Evolutionary conservation across 2,797 vertebrate genomes (phyloP), one percentile per base, ranked within the genome.

Genomic region (Tarsius wallacei): DNA sequence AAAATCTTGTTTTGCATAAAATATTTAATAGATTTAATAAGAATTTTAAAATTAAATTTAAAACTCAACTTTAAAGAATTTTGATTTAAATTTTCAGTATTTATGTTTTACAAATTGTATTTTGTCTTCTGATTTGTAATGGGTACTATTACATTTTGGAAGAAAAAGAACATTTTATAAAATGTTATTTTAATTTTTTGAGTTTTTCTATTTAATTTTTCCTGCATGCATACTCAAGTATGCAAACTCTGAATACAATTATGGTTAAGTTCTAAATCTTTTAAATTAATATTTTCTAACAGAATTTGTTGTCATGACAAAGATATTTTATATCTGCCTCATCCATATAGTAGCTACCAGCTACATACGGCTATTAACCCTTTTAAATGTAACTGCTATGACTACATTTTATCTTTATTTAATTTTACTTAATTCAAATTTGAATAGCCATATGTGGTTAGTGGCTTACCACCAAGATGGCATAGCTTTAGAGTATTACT

Each of bases 211-310:
- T 85, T 83, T 82, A 70, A 61, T 57, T 73, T 74, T 74, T 73
- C 19, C 63, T 63, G 10, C 89, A 42, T 85, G 4, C 33, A 81
- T 64, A 61, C 73, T n/a, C 91, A 93, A 57, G 82, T 68, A 77
- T 36, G 10, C 51, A 53, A 91, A 82, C 11, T 53, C 7, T 49
- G 28, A 91, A 81, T 63, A 51, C 19, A 92, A 74, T 86, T 74
- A 64, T 86, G 22, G 76, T 94, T 86, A 82, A 77, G 71, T 90
- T 87, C 14, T 64, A 77, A 77, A 87, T 77, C 26, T n/a, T 94
- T 83, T 83, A 59, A 10, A 87, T 51, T 9, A 90, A 31, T 36
- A 7, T 31, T 83, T 90, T 59, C 28, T 31, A 82, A 42, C 53
- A 74, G 49, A 90, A 87, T 77, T 94, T 64, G 89, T 64, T 81